A percentile compares a stretch with the other conserved stretches of the same genome.
phyloP scores from a whole-genome alignment of 2,888 invertebrate species.

The Drosophila paracracens region DNA sequence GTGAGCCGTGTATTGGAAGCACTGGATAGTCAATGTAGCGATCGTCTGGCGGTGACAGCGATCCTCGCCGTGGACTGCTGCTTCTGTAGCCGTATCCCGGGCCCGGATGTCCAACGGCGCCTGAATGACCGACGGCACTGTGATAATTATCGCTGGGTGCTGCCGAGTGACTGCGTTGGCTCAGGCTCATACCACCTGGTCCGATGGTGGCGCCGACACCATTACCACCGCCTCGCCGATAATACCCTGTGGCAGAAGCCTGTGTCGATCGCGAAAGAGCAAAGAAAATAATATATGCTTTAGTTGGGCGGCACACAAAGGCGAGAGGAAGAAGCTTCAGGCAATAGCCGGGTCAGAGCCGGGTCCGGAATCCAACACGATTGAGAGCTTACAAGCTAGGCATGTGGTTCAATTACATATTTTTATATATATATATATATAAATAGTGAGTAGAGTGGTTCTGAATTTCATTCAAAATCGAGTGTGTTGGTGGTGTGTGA shows the following conservation, averaged over 20 bases:
- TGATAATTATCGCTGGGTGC: conserved; percentile 88
- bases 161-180: conserved; percentile 93
- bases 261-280: conserved; percentile 34
- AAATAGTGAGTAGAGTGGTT: conserved; percentile 32
- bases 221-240: conserved; percentile 82
- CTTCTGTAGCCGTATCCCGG: conserved; percentile 86
- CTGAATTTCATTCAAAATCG: conserved; percentile 48
- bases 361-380: conserved; percentile 15
- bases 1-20: conserved; percentile 84
- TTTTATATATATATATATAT: background rate
- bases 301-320: conserved; percentile 11
- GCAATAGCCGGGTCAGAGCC: conserved; percentile 18
- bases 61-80: conserved; percentile 90
- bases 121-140: conserved; percentile 53
- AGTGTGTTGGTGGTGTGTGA: conserved; percentile 24
- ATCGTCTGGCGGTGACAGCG: conserved; percentile 85
- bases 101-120: conserved; percentile 47
- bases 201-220: conserved; percentile 83
- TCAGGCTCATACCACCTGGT: conserved; percentile 84
- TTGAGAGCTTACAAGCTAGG: conserved; percentile 31
- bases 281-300: conserved; percentile 18
- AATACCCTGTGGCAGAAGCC: conserved; percentile 83
- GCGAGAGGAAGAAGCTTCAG: conserved; percentile 11
- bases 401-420: conserved; percentile 7
- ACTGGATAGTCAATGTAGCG: conserved; percentile 85